phyloP scores from a whole-genome alignment of 2,113 vertebrate species.

The Campylomormyrus numenius region DNA sequence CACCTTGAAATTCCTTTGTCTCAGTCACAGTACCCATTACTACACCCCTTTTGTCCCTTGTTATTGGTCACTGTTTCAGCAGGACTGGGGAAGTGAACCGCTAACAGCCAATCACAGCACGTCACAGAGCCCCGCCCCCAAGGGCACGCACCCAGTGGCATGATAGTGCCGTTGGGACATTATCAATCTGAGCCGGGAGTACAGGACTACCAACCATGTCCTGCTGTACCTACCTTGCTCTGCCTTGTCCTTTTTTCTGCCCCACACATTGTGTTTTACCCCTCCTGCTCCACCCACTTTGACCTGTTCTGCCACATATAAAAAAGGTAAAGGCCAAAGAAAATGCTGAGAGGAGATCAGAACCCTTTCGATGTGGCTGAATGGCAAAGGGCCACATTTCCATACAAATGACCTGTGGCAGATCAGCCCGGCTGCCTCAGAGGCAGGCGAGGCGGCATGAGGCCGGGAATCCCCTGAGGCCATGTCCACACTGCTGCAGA shows the following conservation, averaged over 20 bases:
- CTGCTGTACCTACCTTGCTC: neutral
- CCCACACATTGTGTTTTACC: neutral
- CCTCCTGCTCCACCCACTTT: neutral
- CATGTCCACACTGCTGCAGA: neutral
- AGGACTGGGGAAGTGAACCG: neutral
- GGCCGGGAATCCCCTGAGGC: neutral
- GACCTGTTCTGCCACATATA: neutral
- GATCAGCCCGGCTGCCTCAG: neutral
- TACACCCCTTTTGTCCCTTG: neutral
- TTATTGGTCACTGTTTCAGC: neutral
- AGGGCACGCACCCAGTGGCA: neutral
- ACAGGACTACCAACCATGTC: neutral
- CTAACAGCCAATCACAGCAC: neutral
- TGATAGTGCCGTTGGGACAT: neutral
- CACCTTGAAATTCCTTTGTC: neutral
- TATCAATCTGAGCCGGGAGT: neutral
- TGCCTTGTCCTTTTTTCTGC: neutral
- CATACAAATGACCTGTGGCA: slow-evolving; percentile 55
- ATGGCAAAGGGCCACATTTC: slow-evolving; percentile 44
- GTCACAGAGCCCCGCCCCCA: neutral
- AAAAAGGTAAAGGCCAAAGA: neutral
- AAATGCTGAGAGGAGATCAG: neutral
- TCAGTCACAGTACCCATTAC: neutral
- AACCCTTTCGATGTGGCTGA: neutral
- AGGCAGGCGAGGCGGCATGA: neutral